Base-by-base conservation (phyloP, 2,888 invertebrate genomes). In the Sesamia inferens region DNA sequence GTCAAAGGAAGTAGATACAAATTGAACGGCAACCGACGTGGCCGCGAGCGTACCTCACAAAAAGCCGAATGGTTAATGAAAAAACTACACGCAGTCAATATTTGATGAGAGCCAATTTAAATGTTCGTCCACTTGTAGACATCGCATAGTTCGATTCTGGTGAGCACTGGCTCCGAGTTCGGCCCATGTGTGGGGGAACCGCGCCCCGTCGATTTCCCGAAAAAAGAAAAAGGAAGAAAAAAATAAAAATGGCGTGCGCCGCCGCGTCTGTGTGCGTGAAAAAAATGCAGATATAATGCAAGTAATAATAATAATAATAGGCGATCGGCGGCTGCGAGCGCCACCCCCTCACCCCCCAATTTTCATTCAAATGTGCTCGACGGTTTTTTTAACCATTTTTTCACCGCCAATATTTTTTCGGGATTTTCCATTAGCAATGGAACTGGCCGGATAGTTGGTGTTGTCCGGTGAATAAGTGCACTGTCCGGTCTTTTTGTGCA, bases 51-150 rank as follows among this genome's bases (percentile, higher is more conserved):
- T 88, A 88, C 88, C 91, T 89, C 91, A 93, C 93, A 94, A 94
- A 95, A 95, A 93, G 90, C 89, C 88, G 89, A 91, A 90, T 91
- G 93, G 94, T 91, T 95, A 95, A 94, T 95, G 94, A 94, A 96
- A 95, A 95, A 95, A 95, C 94, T 95, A 95, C 95, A 95, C 90
- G 93, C 93, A 94, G 94, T 94, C 95, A 96, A 96, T 96, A 95
- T 95, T 95, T 96, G 96, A 96, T 96, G 95, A 95, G 95, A 93
- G 94, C 95, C 96, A 96, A 96, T 96, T 96, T 95, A 95, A 95
- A 95, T 95, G 95, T 94, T 94, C 94, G 93, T 93, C 94, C 96
- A 95, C 96, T 96, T 96, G 96, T 96, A 96, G 96, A 96, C 95
- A 95, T 94, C 94, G 95, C 91, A 95, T 95, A 95, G 96, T 96